Evolutionary conservation across 2,888 invertebrate genomes (phyloP).

Genomic region (Metellina segmentata): DNA sequence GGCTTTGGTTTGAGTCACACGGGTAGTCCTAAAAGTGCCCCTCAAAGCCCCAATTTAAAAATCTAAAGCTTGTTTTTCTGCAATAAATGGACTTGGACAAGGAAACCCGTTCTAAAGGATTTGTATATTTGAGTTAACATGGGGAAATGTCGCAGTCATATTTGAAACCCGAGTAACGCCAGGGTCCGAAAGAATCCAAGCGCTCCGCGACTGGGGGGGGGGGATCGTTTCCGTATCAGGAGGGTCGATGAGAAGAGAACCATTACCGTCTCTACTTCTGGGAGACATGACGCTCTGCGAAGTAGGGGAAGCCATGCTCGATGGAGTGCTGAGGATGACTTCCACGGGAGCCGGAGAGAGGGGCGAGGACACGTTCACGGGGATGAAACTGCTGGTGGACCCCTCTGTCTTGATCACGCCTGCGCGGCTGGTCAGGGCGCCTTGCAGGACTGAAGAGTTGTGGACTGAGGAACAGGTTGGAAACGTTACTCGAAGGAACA

Average conservation of each 20-base stretch:
- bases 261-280: conserved; percentile 61
- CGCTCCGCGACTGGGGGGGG: too few species aligned
- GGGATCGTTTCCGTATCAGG: too few species aligned
- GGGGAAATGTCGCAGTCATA: too few species aligned
- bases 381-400: conserved; percentile 62
- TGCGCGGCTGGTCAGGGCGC: conserved; percentile 49
- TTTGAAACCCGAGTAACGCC: too few species aligned
- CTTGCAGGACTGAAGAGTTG: conserved; percentile 57
- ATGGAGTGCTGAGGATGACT: conserved; percentile 66
- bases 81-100: too few species aligned
- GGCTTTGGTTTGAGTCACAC: too few species aligned
- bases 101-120: too few species aligned
- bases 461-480: conserved; percentile 8
- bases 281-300: conserved; percentile 55
- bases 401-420: conserved; percentile 71
- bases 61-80: too few species aligned
- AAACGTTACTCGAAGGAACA: background rate
- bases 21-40: too few species aligned
- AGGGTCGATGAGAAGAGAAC: background rate
- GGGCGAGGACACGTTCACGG: conserved; percentile 58
- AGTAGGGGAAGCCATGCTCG: conserved; percentile 41
- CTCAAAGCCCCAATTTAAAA: too few species aligned
- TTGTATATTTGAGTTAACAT: too few species aligned
- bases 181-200: too few species aligned
- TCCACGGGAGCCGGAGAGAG: conserved; percentile 68